Base-by-base conservation (phyloP, 2,113 vertebrate genomes). In the Malurus alboscapulatus region DNA sequence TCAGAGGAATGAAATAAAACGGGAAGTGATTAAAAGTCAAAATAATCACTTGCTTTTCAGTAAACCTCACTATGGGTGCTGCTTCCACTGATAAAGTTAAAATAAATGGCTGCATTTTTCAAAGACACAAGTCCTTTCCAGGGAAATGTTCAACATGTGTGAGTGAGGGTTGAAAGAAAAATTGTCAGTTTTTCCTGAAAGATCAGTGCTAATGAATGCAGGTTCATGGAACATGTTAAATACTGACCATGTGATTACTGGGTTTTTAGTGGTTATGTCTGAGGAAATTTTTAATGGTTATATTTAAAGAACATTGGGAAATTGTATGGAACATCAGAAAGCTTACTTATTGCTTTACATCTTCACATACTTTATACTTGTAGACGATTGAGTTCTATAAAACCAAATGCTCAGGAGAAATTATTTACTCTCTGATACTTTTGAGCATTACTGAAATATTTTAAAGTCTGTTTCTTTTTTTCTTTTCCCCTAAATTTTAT, bases 401-500 rank as follows among this genome's bases (percentile, higher is more conserved):
- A 71, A 30, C 17, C 22, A 19, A 34, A 42, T 10, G 4, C 32
- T 47, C 3, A 25, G 34, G 3, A 80, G 4, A 63, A 71, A 40
- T 66, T 63, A 14, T 74, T 71, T 71, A 9, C 7, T 74, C 83
- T 71, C 24, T 81, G 10, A 34, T 66, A 21, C 27, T 30, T 85
- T 59, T 67, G 32, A 59, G 55, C 11, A 59, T 63, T 14, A 10
- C 8, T 55, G 76, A 55, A 92, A 44, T 13, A 53, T 19, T 87
- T 92, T 12, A 12, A 80, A 47, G 13, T 34, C 25, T 45, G 1
- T 1, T 38, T 6, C 1, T 0, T 3, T 30, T 32, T 44, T 22
- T 1, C 11, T 42, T 22, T 83, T 27, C 2, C 5, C 15, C 4
- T 48, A 15, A 17, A 58, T 47, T 73, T 63, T 57, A 44, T 88